A percentile compares a stretch with the other conserved stretches of the same genome.
phyloP scores from a whole-genome alignment of 2,888 invertebrate species.

The Cephus pulcher region DNA sequence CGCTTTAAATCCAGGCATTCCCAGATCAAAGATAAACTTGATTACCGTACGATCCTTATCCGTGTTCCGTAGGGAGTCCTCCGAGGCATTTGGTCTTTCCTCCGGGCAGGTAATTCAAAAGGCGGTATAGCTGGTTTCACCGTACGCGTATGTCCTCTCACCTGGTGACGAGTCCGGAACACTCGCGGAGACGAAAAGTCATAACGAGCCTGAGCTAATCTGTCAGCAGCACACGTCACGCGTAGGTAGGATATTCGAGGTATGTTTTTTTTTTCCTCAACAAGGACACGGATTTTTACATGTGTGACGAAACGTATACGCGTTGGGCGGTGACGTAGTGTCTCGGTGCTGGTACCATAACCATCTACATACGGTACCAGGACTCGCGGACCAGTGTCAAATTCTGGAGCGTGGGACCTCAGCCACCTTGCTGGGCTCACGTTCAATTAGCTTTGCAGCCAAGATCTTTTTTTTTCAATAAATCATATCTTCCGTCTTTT shows the following conservation, averaged over 20 bases:
- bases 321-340: background rate
- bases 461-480: background rate
- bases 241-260: background rate
- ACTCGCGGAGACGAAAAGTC: background rate
- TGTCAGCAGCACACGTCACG: background rate
- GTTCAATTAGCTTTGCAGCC: background rate
- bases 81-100: no score
- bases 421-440: background rate
- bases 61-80: no score
- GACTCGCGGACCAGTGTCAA: constrained; percentile 56
- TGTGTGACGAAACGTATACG: background rate
- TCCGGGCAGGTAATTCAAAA: no score
- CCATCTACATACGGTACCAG: constrained; percentile 38
- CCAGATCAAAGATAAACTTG: no score
- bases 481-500: constrained; percentile 3
- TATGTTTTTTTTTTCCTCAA: no score
- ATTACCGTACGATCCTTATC: no score
- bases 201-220: constrained; percentile 2
- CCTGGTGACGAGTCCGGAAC: background rate
- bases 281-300: background rate
- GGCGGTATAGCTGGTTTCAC: no score
- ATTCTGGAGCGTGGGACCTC: constrained; percentile 61
- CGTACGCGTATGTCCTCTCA: no score
- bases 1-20: no score
- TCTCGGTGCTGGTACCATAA: background rate